phyloP scores from a whole-genome alignment of 2,113 vertebrate genomes.

The Thamnophis sirtalis region DNA sequence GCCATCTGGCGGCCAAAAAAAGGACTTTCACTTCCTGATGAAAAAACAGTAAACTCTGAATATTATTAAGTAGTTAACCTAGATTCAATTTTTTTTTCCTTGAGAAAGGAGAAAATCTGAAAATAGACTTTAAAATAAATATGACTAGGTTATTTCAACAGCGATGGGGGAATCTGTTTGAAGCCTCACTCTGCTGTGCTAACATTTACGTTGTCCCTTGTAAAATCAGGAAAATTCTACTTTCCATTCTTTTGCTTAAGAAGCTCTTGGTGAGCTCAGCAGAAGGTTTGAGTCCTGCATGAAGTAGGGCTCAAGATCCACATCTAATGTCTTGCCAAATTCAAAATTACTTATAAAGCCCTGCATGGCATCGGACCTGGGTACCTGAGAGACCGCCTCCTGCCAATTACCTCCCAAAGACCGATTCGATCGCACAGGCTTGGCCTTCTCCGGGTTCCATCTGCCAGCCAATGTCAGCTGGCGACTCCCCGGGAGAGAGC shows the following conservation, averaged over 20 bases:
- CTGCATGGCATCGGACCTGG: too few species aligned
- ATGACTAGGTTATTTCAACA: neutral
- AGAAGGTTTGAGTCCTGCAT: neutral
- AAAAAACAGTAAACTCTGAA: neutral
- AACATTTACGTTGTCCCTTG: neutral
- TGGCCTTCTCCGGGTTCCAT: too few species aligned
- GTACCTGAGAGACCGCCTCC: too few species aligned
- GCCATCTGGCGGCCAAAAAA: constrained; percentile 41
- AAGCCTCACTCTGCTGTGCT: neutral
- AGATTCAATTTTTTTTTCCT: neutral
- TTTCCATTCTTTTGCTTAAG: neutral
- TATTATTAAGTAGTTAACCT: neutral
- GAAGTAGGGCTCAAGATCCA: neutral
- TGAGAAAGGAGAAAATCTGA: neutral
- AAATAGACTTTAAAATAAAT: neutral
- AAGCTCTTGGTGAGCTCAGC: neutral
- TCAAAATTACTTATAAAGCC: too few species aligned
- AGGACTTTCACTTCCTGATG: neutral
- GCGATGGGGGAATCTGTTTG: neutral
- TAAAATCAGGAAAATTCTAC: neutral
- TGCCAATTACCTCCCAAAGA: too few species aligned
- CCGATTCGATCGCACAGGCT: too few species aligned
- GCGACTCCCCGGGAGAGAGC: too few species aligned
- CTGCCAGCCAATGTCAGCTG: too few species aligned
- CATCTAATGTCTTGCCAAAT: neutral